phyloP scores from a whole-genome alignment of 2,888 invertebrate species.

The Brachynemurus nebulosus region DNA sequence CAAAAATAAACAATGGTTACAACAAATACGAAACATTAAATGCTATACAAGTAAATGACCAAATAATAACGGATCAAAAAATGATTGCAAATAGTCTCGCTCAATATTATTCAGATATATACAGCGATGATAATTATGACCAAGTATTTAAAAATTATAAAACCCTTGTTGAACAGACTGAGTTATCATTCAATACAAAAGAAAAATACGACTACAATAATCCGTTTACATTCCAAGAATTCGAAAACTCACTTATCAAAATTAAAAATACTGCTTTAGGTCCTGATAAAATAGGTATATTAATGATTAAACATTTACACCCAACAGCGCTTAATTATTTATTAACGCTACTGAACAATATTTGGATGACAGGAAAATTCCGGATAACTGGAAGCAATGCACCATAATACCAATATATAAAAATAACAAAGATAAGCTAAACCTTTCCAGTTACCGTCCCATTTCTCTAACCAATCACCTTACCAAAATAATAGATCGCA shows the following conservation, averaged over 20 bases:
- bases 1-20: not conserved
- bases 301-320: not conserved
- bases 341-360: not conserved
- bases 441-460: not conserved
- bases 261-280: not conserved
- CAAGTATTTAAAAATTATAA: not conserved
- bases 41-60: not conserved
- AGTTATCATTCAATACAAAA: not conserved
- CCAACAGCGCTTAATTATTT: not conserved
- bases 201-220: not conserved
- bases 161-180: not conserved
- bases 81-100: not conserved
- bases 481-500: not conserved
- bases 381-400: not conserved
- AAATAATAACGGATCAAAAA: not conserved
- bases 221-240: not conserved
- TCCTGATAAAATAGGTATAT: not conserved
- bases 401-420: not conserved
- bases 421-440: not conserved
- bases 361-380: not conserved
- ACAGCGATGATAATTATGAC: not conserved
- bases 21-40: not conserved
- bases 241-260: not conserved
- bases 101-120: not conserved
- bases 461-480: not conserved